phyloP scores from a whole-genome alignment of 2,797 vertebrate species.

The Jordanella pulchra region DNA sequence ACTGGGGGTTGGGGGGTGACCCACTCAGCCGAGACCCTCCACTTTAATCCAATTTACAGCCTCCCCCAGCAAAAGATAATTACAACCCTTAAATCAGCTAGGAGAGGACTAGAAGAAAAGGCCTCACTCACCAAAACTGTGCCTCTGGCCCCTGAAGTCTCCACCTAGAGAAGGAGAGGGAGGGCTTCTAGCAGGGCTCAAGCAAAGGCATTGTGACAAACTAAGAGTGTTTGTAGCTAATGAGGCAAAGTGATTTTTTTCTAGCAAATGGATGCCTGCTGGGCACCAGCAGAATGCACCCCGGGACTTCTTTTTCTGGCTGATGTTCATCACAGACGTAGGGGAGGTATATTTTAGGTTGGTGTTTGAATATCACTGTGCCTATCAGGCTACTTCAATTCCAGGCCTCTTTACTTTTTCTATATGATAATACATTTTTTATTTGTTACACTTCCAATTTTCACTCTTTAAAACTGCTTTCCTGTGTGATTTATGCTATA shows the following conservation, averaged over 20 bases:
- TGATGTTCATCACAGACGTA: slow-evolving; percentile 64
- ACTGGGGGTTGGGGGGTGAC: slow-evolving; percentile 56
- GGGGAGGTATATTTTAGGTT: slow-evolving; percentile 74
- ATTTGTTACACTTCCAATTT: background rate
- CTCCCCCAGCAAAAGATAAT: slow-evolving; percentile 94
- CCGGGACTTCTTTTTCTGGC: slow-evolving; percentile 69
- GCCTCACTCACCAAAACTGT: slow-evolving; percentile 79
- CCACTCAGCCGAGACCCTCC: slow-evolving; percentile 91
- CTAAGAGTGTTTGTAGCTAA: slow-evolving; percentile 83
- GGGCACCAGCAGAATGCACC: slow-evolving; percentile 70
- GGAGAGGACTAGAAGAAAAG: slow-evolving; percentile 78
- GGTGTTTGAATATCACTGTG: slow-evolving; percentile 46
- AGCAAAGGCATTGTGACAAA: slow-evolving; percentile 82
- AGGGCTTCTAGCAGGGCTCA: slow-evolving; percentile 75
- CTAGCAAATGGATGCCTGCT: slow-evolving; percentile 72
- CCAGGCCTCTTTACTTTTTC: background rate
- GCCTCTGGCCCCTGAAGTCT: slow-evolving; percentile 77
- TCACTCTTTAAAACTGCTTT: background rate
- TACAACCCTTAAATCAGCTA: slow-evolving; percentile 91
- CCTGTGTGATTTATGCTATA: background rate
- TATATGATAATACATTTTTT: background rate
- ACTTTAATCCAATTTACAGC: slow-evolving; percentile 98
- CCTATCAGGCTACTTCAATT: slow-evolving; percentile 21
- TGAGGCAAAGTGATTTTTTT: slow-evolving; percentile 81
- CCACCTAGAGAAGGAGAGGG: slow-evolving; percentile 69